Percentiles rank a stretch among this genome's conserved stretches.
phyloP scores from a whole-genome alignment of 2,888 invertebrate genomes.

The Myopa testacea region DNA sequence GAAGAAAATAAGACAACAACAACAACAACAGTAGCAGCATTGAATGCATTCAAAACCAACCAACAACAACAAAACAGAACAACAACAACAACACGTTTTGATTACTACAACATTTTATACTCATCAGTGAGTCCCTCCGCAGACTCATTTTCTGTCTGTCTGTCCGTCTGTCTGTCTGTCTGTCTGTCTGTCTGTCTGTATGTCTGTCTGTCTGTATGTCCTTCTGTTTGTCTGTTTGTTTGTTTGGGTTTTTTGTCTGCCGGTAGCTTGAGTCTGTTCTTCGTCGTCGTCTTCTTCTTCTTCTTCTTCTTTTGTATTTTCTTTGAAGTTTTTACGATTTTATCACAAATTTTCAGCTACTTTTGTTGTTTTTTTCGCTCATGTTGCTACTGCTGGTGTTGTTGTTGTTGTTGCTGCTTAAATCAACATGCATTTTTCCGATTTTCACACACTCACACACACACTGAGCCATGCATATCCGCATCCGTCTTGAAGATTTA shows the following conservation, averaged over 20 bases:
- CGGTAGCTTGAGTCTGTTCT: too few species aligned
- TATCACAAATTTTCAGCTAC: not conserved
- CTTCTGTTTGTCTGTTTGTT: not conserved
- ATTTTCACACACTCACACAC: slow-evolving; percentile 25
- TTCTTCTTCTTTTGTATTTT: not conserved
- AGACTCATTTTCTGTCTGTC: slow-evolving; percentile 1
- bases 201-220: not conserved
- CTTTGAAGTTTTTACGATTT: not conserved
- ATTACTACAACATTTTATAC: slow-evolving; percentile 1
- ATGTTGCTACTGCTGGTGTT: not conserved
- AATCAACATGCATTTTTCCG: slow-evolving; percentile 17
- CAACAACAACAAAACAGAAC: not conserved
- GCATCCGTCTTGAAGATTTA: slow-evolving; percentile 1
- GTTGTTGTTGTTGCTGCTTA: slow-evolving; percentile 6
- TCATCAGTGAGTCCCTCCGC: not conserved
- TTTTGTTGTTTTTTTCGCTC: not conserved
- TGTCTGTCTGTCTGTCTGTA: not conserved
- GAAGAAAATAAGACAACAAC: not conserved
- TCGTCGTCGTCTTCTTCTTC: not conserved
- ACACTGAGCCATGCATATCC: not conserved
- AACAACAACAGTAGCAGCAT: not conserved
- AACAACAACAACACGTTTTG: not conserved
- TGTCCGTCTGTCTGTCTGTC: slow-evolving; percentile 13
- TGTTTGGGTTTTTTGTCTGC: slow-evolving; percentile 2
- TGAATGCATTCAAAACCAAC: not conserved